These are phyloP conservation scores for Drosophila neocordata DNA, from an alignment of 1,140 invertebrate species.

Conservation along the genomic window DNA sequence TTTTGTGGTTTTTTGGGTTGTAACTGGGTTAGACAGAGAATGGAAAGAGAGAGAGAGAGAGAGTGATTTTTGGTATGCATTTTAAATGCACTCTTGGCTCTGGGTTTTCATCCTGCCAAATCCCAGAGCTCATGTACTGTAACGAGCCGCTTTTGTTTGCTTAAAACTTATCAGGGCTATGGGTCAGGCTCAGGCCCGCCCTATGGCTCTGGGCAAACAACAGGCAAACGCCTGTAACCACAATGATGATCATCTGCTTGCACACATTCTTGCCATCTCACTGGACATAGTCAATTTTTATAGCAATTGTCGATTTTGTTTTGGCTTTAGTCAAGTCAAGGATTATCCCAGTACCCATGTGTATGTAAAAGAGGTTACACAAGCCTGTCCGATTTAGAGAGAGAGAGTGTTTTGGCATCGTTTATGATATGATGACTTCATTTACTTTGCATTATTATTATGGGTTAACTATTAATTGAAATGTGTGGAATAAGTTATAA, in stretches of 20 bases:
- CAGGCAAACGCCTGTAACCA: constrained; percentile 49
- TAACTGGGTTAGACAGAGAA: constrained; percentile 19
- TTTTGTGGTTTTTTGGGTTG: constrained; percentile 60
- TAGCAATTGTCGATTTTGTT: constrained; percentile 65
- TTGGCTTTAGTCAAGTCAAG: constrained; percentile 12
- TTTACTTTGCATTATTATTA: constrained; percentile 4
- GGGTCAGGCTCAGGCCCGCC: constrained; percentile 31
- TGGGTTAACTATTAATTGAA: neutral
- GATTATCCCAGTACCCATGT: constrained; percentile 11
- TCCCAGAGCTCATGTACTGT: constrained; percentile 64
- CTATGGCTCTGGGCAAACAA: constrained; percentile 48
- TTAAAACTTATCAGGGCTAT: constrained; percentile 75
- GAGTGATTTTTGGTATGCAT: constrained; percentile 25
- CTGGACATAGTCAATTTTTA: constrained; percentile 51
- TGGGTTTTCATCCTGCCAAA: constrained; percentile 11
- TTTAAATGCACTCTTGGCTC: constrained; percentile 27
- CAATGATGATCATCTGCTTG: constrained; percentile 59
- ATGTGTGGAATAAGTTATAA: no score
- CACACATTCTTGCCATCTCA: constrained; percentile 16
- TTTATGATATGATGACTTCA: neutral
- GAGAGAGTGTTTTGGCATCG: constrained; percentile 40
- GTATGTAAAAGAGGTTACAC: constrained; percentile 24
- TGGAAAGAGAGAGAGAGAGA: neutral
- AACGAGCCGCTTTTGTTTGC: constrained; percentile 71
- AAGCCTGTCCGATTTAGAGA: no score